phyloP scores from a whole-genome alignment of 2,888 invertebrate species.

The Athalia cordata region DNA sequence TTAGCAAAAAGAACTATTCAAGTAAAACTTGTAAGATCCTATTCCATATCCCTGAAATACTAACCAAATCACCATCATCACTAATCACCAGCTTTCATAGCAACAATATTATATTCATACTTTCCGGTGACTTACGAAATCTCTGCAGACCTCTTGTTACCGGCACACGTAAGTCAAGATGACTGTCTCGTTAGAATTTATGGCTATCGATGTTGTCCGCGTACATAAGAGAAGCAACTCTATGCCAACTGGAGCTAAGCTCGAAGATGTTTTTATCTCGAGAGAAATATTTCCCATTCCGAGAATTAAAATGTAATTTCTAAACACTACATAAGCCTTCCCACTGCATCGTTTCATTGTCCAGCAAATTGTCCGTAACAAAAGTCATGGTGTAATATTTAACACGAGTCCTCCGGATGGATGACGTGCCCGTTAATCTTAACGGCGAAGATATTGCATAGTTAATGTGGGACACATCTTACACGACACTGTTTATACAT shows the following conservation, averaged over 20 bases:
- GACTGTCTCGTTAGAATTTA: no score
- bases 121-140: background rate
- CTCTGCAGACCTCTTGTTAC: no score
- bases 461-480: no score
- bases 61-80: background rate
- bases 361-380: background rate
- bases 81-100: background rate
- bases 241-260: no score
- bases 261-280: no score
- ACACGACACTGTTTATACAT: no score
- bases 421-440: no score
- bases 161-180: no score
- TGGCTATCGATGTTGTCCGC: no score
- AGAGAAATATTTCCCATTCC: no score
- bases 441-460: no score
- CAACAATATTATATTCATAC: background rate
- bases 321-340: background rate
- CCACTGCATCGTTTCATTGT: conserved; percentile 7
- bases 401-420: background rate
- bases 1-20: background rate
- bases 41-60: conserved; percentile 9
- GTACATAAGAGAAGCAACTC: no score
- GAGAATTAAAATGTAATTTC: background rate
- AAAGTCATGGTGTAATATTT: background rate
- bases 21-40: conserved; percentile 10